These are phyloP conservation scores for Platorchestia sp. DNA, from an alignment of 1,140 invertebrate genomes.

Conservation along the genomic window DNA sequence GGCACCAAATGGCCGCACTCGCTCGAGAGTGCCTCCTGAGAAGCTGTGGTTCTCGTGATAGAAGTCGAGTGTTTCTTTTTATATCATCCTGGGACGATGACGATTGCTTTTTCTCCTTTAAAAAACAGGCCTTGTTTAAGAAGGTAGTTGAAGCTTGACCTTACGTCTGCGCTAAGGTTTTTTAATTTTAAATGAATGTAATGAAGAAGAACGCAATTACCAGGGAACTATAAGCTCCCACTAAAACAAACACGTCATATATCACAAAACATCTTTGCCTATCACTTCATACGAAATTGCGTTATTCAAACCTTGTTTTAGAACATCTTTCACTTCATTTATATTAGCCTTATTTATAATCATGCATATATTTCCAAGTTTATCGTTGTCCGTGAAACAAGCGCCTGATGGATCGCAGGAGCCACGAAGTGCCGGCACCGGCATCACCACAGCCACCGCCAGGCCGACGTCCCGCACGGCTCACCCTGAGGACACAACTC, in stretches of 20 bases:
- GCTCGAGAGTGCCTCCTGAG: not conserved
- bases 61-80: constrained; percentile 8
- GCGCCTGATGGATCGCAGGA: not conserved
- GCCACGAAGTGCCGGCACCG: not conserved
- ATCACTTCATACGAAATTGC: not conserved
- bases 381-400: not conserved
- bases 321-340: not conserved
- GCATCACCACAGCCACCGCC: not conserved
- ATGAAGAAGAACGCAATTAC: not conserved
- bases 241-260: not conserved
- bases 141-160: not conserved
- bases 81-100: not conserved
- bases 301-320: not conserved
- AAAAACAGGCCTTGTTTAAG: not conserved
- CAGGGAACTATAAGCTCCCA: not conserved
- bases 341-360: not conserved
- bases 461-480: not conserved
- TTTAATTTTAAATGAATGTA: not conserved
- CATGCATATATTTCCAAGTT: not conserved
- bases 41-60: not conserved
- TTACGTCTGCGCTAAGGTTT: not conserved
- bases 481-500: not conserved
- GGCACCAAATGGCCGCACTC: not conserved
- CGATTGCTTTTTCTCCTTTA: not conserved
- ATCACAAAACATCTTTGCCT: not conserved